Evolutionary conservation across 2,888 invertebrate genomes (phyloP), one percentile per base, ranked within the genome.

Genomic region (Ceraclea dissimilis): DNA sequence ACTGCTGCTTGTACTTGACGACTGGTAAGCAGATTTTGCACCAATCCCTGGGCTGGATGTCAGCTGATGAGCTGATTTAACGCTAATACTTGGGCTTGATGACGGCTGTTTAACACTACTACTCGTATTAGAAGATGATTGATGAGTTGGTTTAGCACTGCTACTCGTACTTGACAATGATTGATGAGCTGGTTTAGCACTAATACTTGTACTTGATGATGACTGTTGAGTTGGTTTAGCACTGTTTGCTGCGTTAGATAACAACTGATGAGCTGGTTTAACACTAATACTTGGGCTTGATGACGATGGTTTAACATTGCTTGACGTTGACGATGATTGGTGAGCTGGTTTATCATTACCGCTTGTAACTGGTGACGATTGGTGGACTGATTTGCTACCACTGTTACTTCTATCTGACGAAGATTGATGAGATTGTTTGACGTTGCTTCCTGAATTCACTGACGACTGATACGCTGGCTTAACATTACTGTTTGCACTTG

Each of bases 1-100:
- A 16, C 18, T 26, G 11, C 18, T 17, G 57, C 44, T 18, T 46
- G 33, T 11, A 50, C 56, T 50, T 26, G 26, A 26, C 4, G 26
- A 26, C 26, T 26, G 26, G 26, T 26, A 10, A 6, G 26, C 26
- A 4, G 26, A 10, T 26, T 26, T 26, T 6, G 10, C 26, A 26
- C 10, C 10, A 26, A 4, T 10, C 5, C 26, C 10, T 6, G 5
- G 4, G 10, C 26, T 26, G 4, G 26, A 6, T 26, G 26, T 6
- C 4, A 10, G 10, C 26, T 43, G 43, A 43, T 43, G 43, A 8
- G 43, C 13, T 43, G 43, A 17, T 43, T 43, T 13, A 43, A 43
- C 43, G 13, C 5, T 16, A 43, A 5, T 17, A 8, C 43, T 13
- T 43, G 43, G 13, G 43, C 4, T 10, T 26, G 26, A 26, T 26